Conservation (phyloP, 2,888 invertebrate genomes). For the Perdita meconis region DNA sequence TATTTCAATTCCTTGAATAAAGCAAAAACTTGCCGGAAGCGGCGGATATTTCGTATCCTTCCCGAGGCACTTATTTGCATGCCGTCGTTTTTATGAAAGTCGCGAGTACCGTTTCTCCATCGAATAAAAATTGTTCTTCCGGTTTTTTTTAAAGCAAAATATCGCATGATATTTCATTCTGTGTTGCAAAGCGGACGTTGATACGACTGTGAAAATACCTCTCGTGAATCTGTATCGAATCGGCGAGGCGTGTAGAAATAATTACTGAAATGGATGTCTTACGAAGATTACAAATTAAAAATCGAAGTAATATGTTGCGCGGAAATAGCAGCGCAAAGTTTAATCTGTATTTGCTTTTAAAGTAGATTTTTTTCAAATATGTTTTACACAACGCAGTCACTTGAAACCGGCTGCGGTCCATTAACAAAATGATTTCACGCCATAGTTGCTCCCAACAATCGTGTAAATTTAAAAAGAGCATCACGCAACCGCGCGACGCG, state of each 20-base stretch:
- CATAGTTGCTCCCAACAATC: background rate
- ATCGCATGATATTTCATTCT: background rate
- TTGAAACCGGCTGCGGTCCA: too few relatives aligned
- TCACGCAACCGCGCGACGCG: background rate
- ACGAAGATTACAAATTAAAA: too few relatives aligned
- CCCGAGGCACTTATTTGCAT: background rate
- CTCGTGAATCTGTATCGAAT: background rate
- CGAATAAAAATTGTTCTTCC: background rate
- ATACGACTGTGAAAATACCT: background rate
- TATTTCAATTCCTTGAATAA: background rate
- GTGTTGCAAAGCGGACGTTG: background rate
- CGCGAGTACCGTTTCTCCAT: background rate
- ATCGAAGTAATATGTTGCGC: too few relatives aligned
- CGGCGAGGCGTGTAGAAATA: background rate
- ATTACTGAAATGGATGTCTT: background rate
- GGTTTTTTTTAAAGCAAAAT: background rate
- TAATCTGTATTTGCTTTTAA: too few relatives aligned
- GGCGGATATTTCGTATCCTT: background rate
- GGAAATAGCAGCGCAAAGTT: too few relatives aligned
- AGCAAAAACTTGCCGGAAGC: background rate
- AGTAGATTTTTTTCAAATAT: too few relatives aligned
- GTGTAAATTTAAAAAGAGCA: background rate
- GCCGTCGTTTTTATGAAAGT: conserved; percentile 1
- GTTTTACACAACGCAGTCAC: too few relatives aligned
- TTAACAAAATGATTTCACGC: too few relatives aligned